Evolutionary conservation across 2,113 vertebrate genomes (phyloP), one percentile per base, ranked within the genome.

Genomic region (Paraplagusia blochii): DNA sequence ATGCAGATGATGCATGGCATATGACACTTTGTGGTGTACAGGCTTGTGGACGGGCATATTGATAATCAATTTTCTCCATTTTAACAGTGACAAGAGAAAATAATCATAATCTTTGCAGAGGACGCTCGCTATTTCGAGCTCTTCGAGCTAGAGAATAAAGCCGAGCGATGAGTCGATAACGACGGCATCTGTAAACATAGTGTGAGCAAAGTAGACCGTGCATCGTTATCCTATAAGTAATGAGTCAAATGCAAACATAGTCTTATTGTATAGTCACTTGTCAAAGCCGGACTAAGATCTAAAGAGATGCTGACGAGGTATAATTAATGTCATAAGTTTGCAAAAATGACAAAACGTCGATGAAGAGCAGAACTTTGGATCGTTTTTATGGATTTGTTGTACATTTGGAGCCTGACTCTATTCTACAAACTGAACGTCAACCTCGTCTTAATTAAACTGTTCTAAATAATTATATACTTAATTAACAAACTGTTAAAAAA

Each of bases 1-100:
- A 85, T 74, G 68, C 79, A 79, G 84, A 81, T 86, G 82, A 80
- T 79, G 79, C 77, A 72, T 69, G 82, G 69, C 84, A 80, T 69
- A 68, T 48, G 73, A 74, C 63, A 50, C 43, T 62, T 48, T 66
- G 73, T 44, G 58, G 57, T 76, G 49, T 58, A 52, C 64, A 62
- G 67, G 40, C 71, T 75, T 64, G 66, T 64, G 61, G 59, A 50
- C 42, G 44, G 68, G 71, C 58, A 54, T 82, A 85, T 86, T 76
- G 84, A 82, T 76, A 80, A 83, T 86, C 84, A 71, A 77, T 85
- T 69, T 67, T 69, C 36, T 65, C 70, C 54, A 75, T 86, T 86
- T 84, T 71, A 74, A 81, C 55, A 58, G 51, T 11, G 40, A 16
- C 15, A 51, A 56, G 44, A 54, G 51, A 16, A 51, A 51, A 55